Evolutionary conservation across 1,140 invertebrate genomes (phyloP).

Genomic region (Heliothis subflexa): DNA sequence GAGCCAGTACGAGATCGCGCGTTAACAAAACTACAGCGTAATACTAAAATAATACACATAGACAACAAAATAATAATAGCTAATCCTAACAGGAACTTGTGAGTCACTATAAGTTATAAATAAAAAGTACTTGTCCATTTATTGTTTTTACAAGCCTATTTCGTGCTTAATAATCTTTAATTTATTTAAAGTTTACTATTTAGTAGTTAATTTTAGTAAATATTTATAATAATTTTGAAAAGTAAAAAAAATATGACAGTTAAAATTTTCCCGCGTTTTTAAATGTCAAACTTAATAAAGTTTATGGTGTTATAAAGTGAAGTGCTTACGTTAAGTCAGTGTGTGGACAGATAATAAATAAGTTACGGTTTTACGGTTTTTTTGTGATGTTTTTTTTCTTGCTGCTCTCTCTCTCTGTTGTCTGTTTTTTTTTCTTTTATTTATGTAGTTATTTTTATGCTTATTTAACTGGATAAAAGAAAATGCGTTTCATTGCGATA

Average conservation of each 20-base stretch:
- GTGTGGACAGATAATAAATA: constrained; percentile 25
- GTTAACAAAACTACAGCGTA: constrained; percentile 59
- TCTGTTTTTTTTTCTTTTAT: background rate
- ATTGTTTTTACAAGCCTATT: background rate
- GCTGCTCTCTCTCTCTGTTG: background rate
- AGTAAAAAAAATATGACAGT: constrained; percentile 10
- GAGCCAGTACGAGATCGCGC: constrained; percentile 64
- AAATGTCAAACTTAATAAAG: background rate
- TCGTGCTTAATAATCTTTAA: background rate
- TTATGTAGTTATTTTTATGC: background rate
- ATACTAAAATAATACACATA: constrained; percentile 31
- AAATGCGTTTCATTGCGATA: too few species aligned
- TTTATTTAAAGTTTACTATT: background rate
- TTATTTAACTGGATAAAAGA: background rate
- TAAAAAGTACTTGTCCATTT: background rate
- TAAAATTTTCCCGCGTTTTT: constrained; percentile 10
- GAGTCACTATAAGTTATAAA: background rate
- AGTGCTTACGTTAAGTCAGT: constrained; percentile 19
- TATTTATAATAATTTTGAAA: too few species aligned
- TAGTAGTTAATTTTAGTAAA: too few species aligned
- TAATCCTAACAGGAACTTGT: background rate
- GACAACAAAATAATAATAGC: constrained; percentile 13
- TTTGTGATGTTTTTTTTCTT: constrained; percentile 1
- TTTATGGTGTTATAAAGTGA: constrained; percentile 26
- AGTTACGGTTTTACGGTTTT: constrained; percentile 1